Evolutionary conservation across 2,888 invertebrate species (phyloP).

Genomic region (Cabera pusaria): DNA sequence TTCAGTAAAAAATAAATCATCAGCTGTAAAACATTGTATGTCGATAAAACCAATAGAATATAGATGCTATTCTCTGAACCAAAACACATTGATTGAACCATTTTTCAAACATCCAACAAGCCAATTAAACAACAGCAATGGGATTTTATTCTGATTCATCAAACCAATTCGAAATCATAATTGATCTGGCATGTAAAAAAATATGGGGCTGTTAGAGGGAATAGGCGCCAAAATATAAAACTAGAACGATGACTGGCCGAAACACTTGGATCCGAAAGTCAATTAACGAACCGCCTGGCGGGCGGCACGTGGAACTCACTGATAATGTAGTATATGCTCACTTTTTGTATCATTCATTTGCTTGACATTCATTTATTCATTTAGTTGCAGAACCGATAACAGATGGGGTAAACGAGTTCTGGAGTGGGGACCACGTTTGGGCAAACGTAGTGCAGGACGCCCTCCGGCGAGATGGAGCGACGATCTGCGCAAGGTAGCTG

Average conservation of each 20-base stretch:
- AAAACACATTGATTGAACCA: conserved; percentile 61
- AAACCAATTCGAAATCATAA: conserved; percentile 82
- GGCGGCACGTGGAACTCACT: conserved; percentile 58
- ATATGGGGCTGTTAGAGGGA: conserved; percentile 76
- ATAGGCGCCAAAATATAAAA: conserved; percentile 80
- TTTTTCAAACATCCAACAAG: conserved; percentile 75
- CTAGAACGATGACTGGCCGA: conserved; percentile 79
- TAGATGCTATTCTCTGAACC: conserved; percentile 3
- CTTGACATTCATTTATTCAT: too few species aligned
- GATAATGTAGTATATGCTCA: conserved; percentile 38
- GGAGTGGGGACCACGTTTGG: too few species aligned
- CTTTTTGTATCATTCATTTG: too few species aligned
- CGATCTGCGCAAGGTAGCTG: too few species aligned
- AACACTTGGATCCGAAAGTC: conserved; percentile 73
- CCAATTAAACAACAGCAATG: conserved; percentile 79
- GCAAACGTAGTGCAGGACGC: too few species aligned
- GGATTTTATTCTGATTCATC: conserved; percentile 82
- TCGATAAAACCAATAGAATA: too few species aligned
- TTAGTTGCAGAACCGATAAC: too few species aligned
- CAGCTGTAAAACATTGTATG: too few species aligned
- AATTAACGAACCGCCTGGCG: conserved; percentile 63
- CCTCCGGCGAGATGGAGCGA: too few species aligned
- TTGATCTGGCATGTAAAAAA: conserved; percentile 80
- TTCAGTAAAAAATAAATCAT: too few species aligned
- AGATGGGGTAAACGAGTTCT: too few species aligned